Evolutionary conservation across 1,140 invertebrate species (phyloP).

Genomic region (Coptotermes formosanus): DNA sequence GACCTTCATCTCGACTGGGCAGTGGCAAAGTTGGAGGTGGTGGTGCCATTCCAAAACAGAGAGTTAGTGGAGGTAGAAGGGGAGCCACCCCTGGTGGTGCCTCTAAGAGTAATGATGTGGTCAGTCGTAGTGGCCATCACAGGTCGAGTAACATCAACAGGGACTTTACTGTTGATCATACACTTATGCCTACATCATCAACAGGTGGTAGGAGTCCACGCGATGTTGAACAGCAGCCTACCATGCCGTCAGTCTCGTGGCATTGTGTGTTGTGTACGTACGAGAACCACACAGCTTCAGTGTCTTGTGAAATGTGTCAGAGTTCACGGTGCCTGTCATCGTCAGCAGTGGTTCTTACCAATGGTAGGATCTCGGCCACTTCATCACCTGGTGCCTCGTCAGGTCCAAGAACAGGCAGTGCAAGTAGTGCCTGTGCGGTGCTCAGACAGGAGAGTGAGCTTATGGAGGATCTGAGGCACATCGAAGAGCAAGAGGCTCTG

Average conservation of each 20-base stretch:
- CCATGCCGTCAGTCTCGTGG: constrained; percentile 54
- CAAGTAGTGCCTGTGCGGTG: constrained; percentile 35
- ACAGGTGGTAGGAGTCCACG: constrained; percentile 18
- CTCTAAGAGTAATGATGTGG: constrained; percentile 34
- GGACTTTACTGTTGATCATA: constrained; percentile 7
- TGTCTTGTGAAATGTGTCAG: constrained; percentile 81
- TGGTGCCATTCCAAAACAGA: constrained; percentile 44
- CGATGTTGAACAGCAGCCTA: background rate
- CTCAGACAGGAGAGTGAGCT: constrained; percentile 71
- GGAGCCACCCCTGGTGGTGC: background rate
- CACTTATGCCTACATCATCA: background rate
- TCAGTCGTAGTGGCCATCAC: constrained; percentile 30
- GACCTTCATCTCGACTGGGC: constrained; percentile 38
- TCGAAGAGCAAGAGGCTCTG: constrained; percentile 78
- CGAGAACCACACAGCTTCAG: constrained; percentile 67
- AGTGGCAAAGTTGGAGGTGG: constrained; percentile 23
- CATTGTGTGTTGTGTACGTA: constrained; percentile 79
- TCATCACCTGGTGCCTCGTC: constrained; percentile 25
- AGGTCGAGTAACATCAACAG: constrained; percentile 2
- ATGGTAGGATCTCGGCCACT: constrained; percentile 28
- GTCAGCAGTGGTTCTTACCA: constrained; percentile 37
- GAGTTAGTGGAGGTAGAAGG: constrained; percentile 12
- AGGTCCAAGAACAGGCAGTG: background rate
- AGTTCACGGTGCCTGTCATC: constrained; percentile 50
- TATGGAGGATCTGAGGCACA: constrained; percentile 77